These are phyloP conservation scores for Cossypha niveicapilla DNA, from an alignment of 2,797 vertebrate species.

Conservation along the genomic window DNA sequence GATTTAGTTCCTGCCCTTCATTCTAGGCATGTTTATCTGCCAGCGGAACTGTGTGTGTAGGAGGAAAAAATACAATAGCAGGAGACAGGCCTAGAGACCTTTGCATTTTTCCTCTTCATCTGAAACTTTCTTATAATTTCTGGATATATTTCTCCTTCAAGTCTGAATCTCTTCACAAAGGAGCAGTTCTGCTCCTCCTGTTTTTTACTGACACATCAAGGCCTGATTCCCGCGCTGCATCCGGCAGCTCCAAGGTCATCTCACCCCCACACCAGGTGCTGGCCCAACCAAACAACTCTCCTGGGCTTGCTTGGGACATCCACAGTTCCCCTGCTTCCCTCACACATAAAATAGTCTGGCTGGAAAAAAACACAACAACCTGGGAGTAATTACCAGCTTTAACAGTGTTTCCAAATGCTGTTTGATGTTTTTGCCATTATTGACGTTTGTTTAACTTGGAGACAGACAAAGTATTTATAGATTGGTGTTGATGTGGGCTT, in stretches of 20 bases:
- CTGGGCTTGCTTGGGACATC: not conserved
- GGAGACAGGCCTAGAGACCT: not conserved
- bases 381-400: not conserved
- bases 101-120: not conserved
- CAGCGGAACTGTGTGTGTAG: not conserved
- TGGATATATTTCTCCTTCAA: not conserved
- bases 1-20: not conserved
- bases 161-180: not conserved
- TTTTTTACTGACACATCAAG: not conserved
- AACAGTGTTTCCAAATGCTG: not conserved
- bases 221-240: rapidly evolving
- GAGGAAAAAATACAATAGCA: not conserved
- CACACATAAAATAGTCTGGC: rapidly evolving
- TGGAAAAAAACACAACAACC: not conserved
- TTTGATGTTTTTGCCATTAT: not conserved
- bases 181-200: not conserved
- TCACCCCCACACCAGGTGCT: not conserved
- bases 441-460: not conserved
- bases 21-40: not conserved
- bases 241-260: not conserved
- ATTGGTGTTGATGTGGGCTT: not conserved
- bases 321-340: not conserved
- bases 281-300: not conserved
- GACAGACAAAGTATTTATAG: not conserved
- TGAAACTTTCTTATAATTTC: not conserved